These are phyloP conservation scores for Anticlea derivata DNA, from an alignment of 2,888 invertebrate species.

Conservation along the genomic window DNA sequence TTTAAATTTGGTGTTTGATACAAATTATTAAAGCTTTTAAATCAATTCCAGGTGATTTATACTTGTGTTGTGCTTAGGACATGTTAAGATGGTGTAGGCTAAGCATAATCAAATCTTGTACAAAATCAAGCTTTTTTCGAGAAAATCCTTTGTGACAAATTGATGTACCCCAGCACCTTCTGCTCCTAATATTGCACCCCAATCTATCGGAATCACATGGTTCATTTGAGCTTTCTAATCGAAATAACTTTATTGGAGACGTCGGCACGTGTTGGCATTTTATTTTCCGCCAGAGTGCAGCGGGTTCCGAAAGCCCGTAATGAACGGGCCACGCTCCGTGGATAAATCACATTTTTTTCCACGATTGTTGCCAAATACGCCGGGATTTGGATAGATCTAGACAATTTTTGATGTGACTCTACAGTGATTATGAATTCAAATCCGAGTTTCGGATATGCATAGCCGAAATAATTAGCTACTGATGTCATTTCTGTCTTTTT, in stretches of 20 bases:
- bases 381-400: slow-evolving; percentile 3
- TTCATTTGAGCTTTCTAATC: slow-evolving; percentile 36
- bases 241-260: slow-evolving; percentile 29
- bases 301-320: slow-evolving; percentile 41
- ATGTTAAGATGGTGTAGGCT: too few species aligned
- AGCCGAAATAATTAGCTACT: too few species aligned
- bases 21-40: too few species aligned
- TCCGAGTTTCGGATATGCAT: too few species aligned
- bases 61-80: too few species aligned
- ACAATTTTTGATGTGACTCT: background rate
- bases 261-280: slow-evolving; percentile 47
- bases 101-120: too few species aligned
- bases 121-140: background rate
- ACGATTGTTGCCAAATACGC: slow-evolving; percentile 16
- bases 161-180: slow-evolving; percentile 13
- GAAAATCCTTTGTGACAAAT: slow-evolving; percentile 20
- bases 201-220: slow-evolving; percentile 28
- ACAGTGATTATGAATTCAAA: too few species aligned
- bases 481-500: too few species aligned
- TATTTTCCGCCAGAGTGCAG: slow-evolving; percentile 49
- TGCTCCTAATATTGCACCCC: slow-evolving; percentile 29
- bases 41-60: too few species aligned
- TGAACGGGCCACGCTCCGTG: slow-evolving; percentile 49
- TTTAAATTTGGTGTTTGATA: too few species aligned
- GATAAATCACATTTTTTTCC: slow-evolving; percentile 57